Percentiles rank a stretch among this genome's conserved stretches.
These are phyloP conservation scores for Seira musarum DNA, from an alignment of 2,888 invertebrate species.

Conservation along the genomic window DNA sequence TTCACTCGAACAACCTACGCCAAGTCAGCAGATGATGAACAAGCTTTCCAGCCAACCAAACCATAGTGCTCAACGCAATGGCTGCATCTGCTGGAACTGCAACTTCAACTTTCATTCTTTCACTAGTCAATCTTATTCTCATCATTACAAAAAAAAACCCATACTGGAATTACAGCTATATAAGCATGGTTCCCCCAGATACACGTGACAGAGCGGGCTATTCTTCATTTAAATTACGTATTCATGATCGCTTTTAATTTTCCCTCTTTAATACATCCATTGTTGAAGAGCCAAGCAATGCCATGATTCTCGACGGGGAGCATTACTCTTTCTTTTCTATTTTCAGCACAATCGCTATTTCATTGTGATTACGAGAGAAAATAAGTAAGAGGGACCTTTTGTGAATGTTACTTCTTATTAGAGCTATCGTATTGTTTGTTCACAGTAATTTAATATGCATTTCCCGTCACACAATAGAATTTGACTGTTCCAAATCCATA, in stretches of 20 bases:
- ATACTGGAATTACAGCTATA: neutral
- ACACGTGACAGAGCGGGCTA: neutral
- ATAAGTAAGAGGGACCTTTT: neutral
- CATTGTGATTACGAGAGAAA: neutral
- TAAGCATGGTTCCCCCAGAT: neutral
- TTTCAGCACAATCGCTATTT: neutral
- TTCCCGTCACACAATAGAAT: slow-evolving; percentile 15
- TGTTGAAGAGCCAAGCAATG: neutral
- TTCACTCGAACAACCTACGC: slow-evolving; percentile 47
- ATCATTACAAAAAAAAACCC: slow-evolving; percentile 26
- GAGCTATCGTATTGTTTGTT: neutral
- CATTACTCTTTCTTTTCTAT: slow-evolving; percentile 34
- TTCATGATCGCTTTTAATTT: slow-evolving; percentile 54
- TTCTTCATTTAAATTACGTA: slow-evolving; percentile 40
- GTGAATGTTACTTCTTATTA: neutral
- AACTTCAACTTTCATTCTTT: slow-evolving; percentile 2
- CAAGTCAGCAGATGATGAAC: slow-evolving; percentile 54
- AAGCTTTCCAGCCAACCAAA: slow-evolving; percentile 5
- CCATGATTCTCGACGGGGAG: slow-evolving; percentile 54
- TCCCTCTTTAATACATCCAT: slow-evolving; percentile 33
- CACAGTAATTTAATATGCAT: slow-evolving; percentile 57
- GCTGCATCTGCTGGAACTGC: no score
- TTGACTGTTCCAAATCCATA: neutral
- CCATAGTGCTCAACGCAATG: neutral
- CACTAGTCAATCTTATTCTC: slow-evolving; percentile 46